Conservation (phyloP, 2,797 vertebrate genomes). For the Semotilus atromaculatus region DNA sequence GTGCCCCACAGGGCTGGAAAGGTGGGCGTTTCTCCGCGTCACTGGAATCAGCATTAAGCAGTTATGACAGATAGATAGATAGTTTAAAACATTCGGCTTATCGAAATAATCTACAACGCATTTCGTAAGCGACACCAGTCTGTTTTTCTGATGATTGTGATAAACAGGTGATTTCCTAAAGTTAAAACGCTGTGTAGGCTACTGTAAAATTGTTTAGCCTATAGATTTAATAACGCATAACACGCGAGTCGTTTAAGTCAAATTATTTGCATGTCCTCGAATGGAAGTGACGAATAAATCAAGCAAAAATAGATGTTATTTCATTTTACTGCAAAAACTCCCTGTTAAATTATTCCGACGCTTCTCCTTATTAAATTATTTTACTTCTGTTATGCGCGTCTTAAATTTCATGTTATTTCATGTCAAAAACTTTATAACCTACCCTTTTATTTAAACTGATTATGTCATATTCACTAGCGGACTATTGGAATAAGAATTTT, state of each 20-base stretch:
- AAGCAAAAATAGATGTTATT: not conserved
- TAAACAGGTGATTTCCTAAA: not conserved
- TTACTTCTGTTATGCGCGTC: not conserved
- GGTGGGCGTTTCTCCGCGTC: slow-evolving; percentile 36
- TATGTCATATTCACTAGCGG: not conserved
- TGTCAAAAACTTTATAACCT: not conserved
- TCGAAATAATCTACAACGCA: not conserved
- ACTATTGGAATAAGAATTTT: not conserved
- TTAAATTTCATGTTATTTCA: no score
- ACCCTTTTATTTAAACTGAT: not conserved
- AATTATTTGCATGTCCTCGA: not conserved
- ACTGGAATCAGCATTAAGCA: not conserved
- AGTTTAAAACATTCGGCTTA: not conserved
- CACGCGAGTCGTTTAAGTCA: no score
- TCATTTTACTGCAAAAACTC: not conserved
- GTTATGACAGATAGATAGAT: not conserved
- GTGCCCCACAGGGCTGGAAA: not conserved
- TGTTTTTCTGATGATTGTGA: not conserved
- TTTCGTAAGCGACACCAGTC: not conserved
- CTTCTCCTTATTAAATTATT: not conserved
- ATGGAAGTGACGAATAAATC: not conserved
- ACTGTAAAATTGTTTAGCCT: not conserved
- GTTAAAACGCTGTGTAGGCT: not conserved
- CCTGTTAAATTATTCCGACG: not conserved
- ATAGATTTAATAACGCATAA: not conserved